Conservation (phyloP, 2,797 vertebrate genomes). For the Spinus olivaceus region DNA sequence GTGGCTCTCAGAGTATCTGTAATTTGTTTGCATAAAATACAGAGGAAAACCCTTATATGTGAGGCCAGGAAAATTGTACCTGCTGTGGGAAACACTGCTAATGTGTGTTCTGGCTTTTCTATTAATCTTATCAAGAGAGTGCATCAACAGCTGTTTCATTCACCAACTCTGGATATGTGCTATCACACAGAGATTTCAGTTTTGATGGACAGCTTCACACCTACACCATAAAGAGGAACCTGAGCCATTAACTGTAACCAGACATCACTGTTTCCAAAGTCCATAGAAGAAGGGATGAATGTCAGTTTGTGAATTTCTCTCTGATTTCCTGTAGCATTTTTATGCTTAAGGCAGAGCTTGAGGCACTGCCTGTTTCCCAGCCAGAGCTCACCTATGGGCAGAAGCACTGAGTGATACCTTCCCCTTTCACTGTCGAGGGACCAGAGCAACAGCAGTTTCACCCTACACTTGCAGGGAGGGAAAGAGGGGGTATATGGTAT, state of each 20-base stretch:
- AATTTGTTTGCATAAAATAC: slow-evolving; percentile 33
- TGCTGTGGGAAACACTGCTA: slow-evolving; percentile 27
- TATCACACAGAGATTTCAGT: neutral
- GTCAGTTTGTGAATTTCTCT: neutral
- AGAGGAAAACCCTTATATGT: neutral
- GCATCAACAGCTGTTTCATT: neutral
- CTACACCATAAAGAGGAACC: neutral
- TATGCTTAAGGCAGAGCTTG: neutral
- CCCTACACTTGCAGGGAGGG: neutral
- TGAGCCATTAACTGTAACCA: neutral
- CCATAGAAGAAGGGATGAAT: accelerated
- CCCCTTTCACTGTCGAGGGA: neutral
- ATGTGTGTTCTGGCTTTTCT: slow-evolving; percentile 5
- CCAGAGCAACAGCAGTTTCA: neutral
- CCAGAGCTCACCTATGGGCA: neutral
- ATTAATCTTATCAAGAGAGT: neutral
- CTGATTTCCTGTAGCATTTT: neutral
- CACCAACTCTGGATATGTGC: neutral
- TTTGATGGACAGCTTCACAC: neutral
- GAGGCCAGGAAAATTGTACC: neutral
- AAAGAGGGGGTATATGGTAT: neutral
- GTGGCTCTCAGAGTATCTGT: slow-evolving; percentile 43
- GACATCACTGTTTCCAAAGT: neutral
- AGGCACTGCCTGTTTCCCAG: neutral
- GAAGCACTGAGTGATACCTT: neutral